A percentile compares a stretch with the other conserved stretches of the same genome.
Conservation (phyloP, 1,140 invertebrate species). For the Orius insidiosus region DNA sequence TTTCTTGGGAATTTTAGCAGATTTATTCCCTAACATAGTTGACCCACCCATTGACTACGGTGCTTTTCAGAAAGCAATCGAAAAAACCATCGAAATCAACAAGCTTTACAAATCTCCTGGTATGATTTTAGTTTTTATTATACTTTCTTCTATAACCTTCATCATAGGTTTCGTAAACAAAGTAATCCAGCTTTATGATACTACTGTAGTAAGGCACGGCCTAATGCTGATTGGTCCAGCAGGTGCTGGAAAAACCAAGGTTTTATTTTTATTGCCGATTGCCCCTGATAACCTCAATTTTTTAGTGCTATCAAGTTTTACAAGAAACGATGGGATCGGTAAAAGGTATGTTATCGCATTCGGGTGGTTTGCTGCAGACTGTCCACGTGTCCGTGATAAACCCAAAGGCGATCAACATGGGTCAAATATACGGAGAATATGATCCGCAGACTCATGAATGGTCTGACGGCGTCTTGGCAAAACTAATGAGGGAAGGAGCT, state of each 20-base stretch:
- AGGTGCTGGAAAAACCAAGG: constrained; percentile 53
- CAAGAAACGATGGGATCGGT: constrained; percentile 42
- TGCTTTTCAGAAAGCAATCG: constrained; percentile 28
- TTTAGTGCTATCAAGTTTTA: constrained; percentile 51
- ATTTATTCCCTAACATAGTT: constrained; percentile 47
- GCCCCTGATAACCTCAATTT: too few species aligned
- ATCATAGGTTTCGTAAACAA: constrained; percentile 48
- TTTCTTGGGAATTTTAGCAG: constrained; percentile 51
- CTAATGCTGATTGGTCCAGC: constrained; percentile 69
- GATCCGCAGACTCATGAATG: constrained; percentile 66
- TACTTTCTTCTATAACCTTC: constrained; percentile 25
- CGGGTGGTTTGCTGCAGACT: constrained; percentile 40
- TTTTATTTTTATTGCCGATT: too few species aligned
- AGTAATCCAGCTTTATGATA: constrained; percentile 62
- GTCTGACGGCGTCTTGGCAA: constrained; percentile 24
- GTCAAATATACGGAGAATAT: constrained; percentile 65
- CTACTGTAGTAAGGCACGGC: constrained; percentile 62
- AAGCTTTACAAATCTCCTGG: not conserved
- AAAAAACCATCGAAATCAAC: constrained; percentile 20
- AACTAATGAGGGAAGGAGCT: not conserved
- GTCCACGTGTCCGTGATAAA: constrained; percentile 47
- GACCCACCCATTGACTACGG: constrained; percentile 41
- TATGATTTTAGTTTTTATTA: too few species aligned
- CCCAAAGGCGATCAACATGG: constrained; percentile 68
- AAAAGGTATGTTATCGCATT: constrained; percentile 43